Conservation (phyloP, 2,888 invertebrate genomes). For the Antitype chi region DNA sequence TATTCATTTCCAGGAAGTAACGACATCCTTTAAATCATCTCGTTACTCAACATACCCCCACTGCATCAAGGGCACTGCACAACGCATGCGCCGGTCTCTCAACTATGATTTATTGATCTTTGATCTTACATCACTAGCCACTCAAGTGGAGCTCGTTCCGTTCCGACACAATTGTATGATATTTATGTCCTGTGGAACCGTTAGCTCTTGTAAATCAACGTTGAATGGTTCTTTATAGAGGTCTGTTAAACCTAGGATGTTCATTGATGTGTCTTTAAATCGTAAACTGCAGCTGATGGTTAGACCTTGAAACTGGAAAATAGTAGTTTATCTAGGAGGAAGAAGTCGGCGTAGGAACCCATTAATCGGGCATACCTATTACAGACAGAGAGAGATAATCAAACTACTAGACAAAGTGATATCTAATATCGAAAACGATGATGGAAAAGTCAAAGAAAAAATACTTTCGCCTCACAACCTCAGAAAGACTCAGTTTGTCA, state of each 20-base stretch:
- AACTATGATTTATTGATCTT: constrained; percentile 65
- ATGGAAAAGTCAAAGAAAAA: no score
- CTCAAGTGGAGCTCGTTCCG: constrained; percentile 27
- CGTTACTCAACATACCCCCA: constrained; percentile 20
- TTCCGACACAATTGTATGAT: constrained; percentile 35
- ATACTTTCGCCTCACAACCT: no score
- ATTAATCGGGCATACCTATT: no score
- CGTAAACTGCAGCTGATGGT: background rate
- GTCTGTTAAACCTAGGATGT: background rate
- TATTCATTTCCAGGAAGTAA: constrained; percentile 17
- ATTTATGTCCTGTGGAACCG: constrained; percentile 20
- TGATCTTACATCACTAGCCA: constrained; percentile 54
- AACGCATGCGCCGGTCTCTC: constrained; percentile 39
- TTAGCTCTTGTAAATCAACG: constrained; percentile 24
- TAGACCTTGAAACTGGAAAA: background rate
- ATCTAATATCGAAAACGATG: no score
- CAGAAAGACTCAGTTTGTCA: no score
- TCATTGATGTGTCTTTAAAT: background rate
- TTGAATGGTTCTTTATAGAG: constrained; percentile 8
- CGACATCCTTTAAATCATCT: constrained; percentile 18
- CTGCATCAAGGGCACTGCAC: constrained; percentile 62
- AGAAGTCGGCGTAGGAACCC: no score
- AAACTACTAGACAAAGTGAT: no score
- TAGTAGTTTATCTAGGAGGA: background rate
- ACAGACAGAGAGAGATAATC: no score